Conservation (phyloP, 2,888 invertebrate species). For the Cynaeus angustus region DNA sequence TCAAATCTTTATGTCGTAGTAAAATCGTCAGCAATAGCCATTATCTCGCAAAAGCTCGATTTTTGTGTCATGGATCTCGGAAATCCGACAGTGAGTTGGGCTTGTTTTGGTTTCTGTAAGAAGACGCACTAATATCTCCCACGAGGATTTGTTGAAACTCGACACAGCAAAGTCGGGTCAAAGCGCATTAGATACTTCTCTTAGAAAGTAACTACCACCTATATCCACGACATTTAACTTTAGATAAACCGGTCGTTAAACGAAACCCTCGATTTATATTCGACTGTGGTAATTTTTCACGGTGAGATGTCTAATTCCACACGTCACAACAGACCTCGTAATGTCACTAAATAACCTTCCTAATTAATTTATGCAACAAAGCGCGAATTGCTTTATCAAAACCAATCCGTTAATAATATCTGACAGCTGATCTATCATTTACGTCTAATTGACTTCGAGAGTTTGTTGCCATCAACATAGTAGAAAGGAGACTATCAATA, state of each 20-base stretch:
- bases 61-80: conserved; percentile 29
- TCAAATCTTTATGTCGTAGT: too few species aligned
- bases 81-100: conserved; percentile 50
- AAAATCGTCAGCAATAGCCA: conserved; percentile 8
- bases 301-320: conserved; percentile 17
- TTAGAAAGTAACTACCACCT: conserved; percentile 54
- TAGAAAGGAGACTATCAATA: conserved; percentile 50
- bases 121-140: conserved; percentile 63
- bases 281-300: conserved; percentile 8
- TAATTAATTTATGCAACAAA: conserved; percentile 66
- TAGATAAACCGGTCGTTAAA: conserved; percentile 55
- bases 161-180: conserved; percentile 55
- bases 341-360: conserved; percentile 50
- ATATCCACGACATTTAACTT: conserved; percentile 55
- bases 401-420: conserved; percentile 67
- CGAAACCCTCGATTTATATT: conserved; percentile 29
- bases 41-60: conserved; percentile 28
- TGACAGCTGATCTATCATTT: conserved; percentile 68
- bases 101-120: conserved; percentile 62
- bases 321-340: conserved; percentile 37
- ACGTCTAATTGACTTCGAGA: conserved; percentile 66
- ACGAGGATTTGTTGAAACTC: conserved; percentile 59
- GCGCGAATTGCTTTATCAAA: conserved; percentile 63
- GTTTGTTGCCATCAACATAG: conserved; percentile 53
- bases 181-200: conserved; percentile 60